Evolutionary conservation across 1,140 invertebrate species (phyloP), one percentile per base, ranked within the genome.

Genomic region (Drosophila elegans): DNA sequence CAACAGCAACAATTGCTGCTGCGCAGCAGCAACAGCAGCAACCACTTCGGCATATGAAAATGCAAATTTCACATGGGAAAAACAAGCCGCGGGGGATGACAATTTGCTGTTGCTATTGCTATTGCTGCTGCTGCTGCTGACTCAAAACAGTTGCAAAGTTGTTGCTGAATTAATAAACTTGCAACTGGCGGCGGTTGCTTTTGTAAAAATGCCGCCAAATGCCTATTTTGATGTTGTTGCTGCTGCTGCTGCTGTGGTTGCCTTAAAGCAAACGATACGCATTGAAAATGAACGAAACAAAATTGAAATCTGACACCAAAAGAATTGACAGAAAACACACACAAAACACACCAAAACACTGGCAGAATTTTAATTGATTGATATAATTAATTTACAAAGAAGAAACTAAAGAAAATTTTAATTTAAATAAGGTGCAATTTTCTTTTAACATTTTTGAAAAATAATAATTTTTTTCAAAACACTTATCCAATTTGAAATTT

Each of bases 261-360:
- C 83, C 78, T 86, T 82, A 42, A 62, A 86, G 79, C 82, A 67
- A 69, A 79, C 82, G 76, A 86, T 88, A 82, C 78, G 79, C 80
- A 89, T 80, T 80, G 61, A 78, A 79, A 77, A 89, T 53, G 48
- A 67, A 84, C 79, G 60, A 89, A 90, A 80, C 69, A 68, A 89
- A 89, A 89, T 89, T 89, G 85, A 89, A 89, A 89, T 89, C 84
- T 90, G 85, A 89, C 84, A 90, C 85, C 80, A 84, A 84, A 89
- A 78, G 84, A 84, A 89, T 89, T 89, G 84, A 89, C 84, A 80
- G 69, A 74, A 74, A 74, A 55, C 57, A 73, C 39, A 73, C 46
- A 68, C 52, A 72, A 55, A 56, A 71, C 46, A 66, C 44, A 66
- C 1, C 42, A 11, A 34, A 0, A 12, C 48, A 46, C 45, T 39